Percentiles rank a stretch among this genome's conserved stretches.
phyloP scores from a whole-genome alignment of 1,140 invertebrate genomes.

The Tetragonula clypearis region DNA sequence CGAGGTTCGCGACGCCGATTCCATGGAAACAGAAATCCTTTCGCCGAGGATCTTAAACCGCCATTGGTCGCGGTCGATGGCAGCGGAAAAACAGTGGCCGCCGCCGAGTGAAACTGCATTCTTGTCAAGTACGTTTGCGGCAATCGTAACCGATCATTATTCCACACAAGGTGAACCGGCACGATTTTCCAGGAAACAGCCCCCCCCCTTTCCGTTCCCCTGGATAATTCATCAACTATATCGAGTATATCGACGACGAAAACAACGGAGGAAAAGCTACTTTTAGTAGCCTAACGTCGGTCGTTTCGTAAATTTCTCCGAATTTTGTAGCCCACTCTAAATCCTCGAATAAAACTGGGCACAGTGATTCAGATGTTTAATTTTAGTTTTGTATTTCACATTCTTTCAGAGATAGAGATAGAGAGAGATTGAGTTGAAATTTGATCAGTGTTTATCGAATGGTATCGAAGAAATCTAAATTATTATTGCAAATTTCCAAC shows the following conservation, averaged over 20 bases:
- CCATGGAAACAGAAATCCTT: constrained; percentile 64
- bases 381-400: too few species aligned
- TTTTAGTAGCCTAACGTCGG: too few species aligned
- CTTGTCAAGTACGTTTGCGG: constrained; percentile 73
- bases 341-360: too few species aligned
- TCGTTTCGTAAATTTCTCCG: too few species aligned
- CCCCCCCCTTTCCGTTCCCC: not conserved
- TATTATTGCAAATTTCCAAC: too few species aligned
- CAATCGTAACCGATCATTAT: constrained; percentile 56
- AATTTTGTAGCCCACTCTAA: too few species aligned
- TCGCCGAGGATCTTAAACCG: constrained; percentile 55
- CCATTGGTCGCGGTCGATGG: constrained; percentile 65
- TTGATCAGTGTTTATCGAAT: too few species aligned
- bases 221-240: not conserved
- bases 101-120: constrained; percentile 72
- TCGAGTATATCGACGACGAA: not conserved
- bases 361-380: too few species aligned
- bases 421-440: too few species aligned
- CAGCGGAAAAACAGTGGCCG: constrained; percentile 66
- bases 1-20: constrained; percentile 14
- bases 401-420: too few species aligned
- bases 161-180: constrained; percentile 54
- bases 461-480: too few species aligned
- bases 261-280: too few species aligned
- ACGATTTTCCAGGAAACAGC: constrained; percentile 55